phyloP scores from a whole-genome alignment of 2,113 vertebrate species.

The Paramisgurnus dabryanus region DNA sequence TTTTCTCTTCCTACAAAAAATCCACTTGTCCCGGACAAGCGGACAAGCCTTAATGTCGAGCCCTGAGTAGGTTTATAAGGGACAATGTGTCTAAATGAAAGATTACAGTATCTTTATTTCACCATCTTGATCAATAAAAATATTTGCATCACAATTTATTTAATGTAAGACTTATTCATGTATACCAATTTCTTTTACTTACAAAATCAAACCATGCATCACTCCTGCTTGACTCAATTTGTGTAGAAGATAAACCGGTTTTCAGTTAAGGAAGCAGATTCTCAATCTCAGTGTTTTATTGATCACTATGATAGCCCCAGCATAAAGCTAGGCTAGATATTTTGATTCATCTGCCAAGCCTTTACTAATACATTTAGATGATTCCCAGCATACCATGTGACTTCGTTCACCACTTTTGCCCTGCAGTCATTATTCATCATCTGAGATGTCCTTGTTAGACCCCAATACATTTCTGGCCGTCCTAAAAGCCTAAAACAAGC shows the following conservation, averaged over 20 bases:
- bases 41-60: too few species aligned
- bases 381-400: background rate
- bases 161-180: background rate
- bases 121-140: background rate
- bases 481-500: slow-evolving; percentile 9
- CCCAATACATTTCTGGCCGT: background rate
- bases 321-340: slow-evolving; percentile 22
- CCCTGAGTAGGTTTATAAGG: too few species aligned
- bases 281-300: slow-evolving; percentile 6
- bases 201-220: background rate
- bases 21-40: too few species aligned
- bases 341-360: slow-evolving; percentile 11
- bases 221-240: background rate
- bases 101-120: too few species aligned
- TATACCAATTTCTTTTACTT: too few species aligned
- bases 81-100: too few species aligned
- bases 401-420: background rate
- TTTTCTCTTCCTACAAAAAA: too few species aligned
- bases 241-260: background rate
- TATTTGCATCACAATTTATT: background rate
- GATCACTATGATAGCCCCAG: slow-evolving; percentile 4
- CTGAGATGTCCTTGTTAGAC: background rate
- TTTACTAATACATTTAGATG: background rate
- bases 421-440: slow-evolving; percentile 18
- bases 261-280: background rate